Percentiles rank a stretch among this genome's conserved stretches.
These are phyloP conservation scores for Gobionotothen gibberifrons DNA, from an alignment of 2,797 vertebrate species.

Conservation along the genomic window DNA sequence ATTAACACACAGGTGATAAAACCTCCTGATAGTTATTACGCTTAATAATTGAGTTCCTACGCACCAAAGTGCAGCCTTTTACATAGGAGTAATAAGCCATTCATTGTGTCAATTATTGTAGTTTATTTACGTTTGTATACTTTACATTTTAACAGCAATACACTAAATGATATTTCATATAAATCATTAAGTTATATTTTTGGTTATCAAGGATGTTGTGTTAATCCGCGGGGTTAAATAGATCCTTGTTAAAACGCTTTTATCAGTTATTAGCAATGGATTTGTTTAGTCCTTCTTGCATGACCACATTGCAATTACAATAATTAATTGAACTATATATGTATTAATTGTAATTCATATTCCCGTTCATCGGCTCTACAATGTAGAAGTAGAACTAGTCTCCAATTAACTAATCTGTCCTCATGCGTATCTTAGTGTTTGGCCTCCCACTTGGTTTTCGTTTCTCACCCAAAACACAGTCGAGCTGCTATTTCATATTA, in stretches of 20 bases:
- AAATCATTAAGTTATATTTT: neutral
- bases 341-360: neutral
- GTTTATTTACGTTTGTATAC: neutral
- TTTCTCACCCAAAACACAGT: neutral
- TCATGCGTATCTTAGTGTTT: neutral
- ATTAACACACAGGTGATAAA: neutral
- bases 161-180: neutral
- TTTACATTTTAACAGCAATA: too few relatives aligned
- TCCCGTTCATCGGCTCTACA: too few relatives aligned
- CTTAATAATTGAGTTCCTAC: too few relatives aligned
- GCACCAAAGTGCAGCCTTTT: neutral
- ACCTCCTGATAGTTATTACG: neutral
- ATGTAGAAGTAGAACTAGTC: neutral
- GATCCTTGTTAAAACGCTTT: neutral
- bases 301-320: neutral
- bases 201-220: neutral
- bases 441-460: neutral
- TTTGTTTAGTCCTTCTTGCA: neutral
- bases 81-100: neutral
- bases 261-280: too few relatives aligned
- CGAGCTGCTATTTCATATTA: conserved; percentile 16
- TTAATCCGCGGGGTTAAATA: neutral
- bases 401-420: too few relatives aligned
- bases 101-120: neutral
- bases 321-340: neutral